A percentile compares a stretch with the other conserved stretches of the same genome.
These are phyloP conservation scores for Montipora cactus DNA, from an alignment of 64 coral and sea anemone genomes.

Conservation along the genomic window DNA sequence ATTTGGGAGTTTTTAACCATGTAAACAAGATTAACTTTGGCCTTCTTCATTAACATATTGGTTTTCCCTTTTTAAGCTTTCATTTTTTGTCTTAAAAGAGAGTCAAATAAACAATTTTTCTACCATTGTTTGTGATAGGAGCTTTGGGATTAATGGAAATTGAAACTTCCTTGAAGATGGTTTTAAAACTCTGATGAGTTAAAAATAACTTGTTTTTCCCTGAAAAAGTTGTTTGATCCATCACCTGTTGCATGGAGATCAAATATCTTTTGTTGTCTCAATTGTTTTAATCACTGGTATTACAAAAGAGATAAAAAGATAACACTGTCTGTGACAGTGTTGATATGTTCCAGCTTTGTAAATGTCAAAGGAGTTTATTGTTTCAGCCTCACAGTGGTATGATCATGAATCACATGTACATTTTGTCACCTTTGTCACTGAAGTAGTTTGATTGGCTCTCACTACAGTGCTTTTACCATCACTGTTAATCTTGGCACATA, in stretches of 20 bases:
- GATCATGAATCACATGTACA: not conserved
- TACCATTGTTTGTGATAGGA: not conserved
- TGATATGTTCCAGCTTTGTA: slow-evolving; percentile 4
- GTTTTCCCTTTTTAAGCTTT: not conserved
- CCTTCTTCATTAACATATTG: not conserved
- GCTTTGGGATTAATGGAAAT: not conserved
- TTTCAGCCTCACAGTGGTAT: not conserved
- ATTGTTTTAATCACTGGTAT: not conserved
- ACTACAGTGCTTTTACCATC: not conserved
- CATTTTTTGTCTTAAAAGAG: not conserved
- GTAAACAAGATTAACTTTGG: not conserved
- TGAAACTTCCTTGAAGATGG: not conserved
- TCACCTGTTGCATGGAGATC: not conserved
- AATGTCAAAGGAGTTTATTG: slow-evolving; percentile 16
- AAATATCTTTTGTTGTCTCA: slow-evolving; percentile 45
- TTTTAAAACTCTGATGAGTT: not conserved
- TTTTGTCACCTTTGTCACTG: slow-evolving; percentile 7
- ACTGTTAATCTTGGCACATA: slow-evolving; percentile 23
- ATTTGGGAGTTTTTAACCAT: no score
- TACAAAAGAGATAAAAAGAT: slow-evolving; percentile 37
- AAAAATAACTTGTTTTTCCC: not conserved
- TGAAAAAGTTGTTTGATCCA: not conserved
- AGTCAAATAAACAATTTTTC: not conserved
- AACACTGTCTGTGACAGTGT: slow-evolving; percentile 11
- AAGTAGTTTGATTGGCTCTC: not conserved